Base-by-base conservation (phyloP, 2,888 invertebrate genomes). In the Drosophila neoperkinsi region DNA sequence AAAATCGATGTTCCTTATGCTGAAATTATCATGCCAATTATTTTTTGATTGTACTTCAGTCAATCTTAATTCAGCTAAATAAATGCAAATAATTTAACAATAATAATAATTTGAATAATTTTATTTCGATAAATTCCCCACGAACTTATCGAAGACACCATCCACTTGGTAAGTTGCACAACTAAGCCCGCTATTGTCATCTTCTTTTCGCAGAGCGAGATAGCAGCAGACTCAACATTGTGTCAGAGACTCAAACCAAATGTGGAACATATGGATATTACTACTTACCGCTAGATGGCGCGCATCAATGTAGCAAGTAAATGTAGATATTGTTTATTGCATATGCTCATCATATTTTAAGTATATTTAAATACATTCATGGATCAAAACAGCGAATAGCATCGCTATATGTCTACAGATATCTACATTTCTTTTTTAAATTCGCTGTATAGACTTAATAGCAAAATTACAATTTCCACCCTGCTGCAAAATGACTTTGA, bases 261-360 rank as follows among this genome's bases (percentile, higher is more conserved):
- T 34, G 55, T 62, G 41, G 51, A 81, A 49, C 21, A 0, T 4
- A 5, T 11, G 0, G 0, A 0, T 0, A 0, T 7, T 18, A 9
- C 78, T 63, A 9, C 49, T 6, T 0, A 1, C 25, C 78, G 33
- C 2, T 21, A 77, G 77, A 66, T 77, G 77, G 61, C 78, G 78
- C 55, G 0, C 3, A 13, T 9, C 0, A 4, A 1, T 53, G 25
- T 6, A 13, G 11, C 4, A 46, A 16, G 16, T 18, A 4, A 7
- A 4, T 28, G 18, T 28, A 3, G 3, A 28, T 28, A 9, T 55
- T 25, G 18, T 13, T 2, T 18, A 4, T 18, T 34, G 5, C 3
- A 25, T 25, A 5, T 18, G 3, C 34, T 25, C 21, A 3, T 21
- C 1, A 16, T 2, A 3, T 21, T 4, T 9, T 25, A 1, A 9